Base-by-base conservation (phyloP, 30 jellyfish, hydroid and myxozoan species). In the Calvadosia cruxmelitensis region DNA sequence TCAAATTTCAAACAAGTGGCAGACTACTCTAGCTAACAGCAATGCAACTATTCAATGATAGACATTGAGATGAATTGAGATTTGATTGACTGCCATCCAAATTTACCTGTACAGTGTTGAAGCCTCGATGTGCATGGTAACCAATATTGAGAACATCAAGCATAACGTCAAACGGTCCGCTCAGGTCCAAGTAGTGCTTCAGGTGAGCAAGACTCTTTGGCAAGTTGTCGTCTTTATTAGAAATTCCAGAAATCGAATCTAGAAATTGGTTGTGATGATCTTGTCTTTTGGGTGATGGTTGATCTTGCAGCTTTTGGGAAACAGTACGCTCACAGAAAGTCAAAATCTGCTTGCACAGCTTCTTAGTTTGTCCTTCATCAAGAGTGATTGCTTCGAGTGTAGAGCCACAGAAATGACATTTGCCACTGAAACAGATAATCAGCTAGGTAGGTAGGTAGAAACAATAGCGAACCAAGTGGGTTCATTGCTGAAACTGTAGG, bases 21-120 rank as follows among this genome's bases (percentile, higher is more conserved):
- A n/a, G n/a, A n/a, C n/a, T n/a, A n/a, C n/a, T n/a, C n/a, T n/a
- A n/a, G n/a, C n/a, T n/a, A n/a, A n/a, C n/a, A n/a, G n/a, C n/a
- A n/a, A n/a, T n/a, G n/a, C n/a, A n/a, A n/a, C n/a, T n/a, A n/a
- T n/a, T n/a, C n/a, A n/a, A n/a, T n/a, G n/a, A n/a, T n/a, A n/a
- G n/a, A n/a, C n/a, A n/a, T n/a, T n/a, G n/a, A n/a, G n/a, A n/a
- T n/a, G n/a, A n/a, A n/a, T n/a, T n/a, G n/a, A n/a, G n/a, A n/a
- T n/a, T n/a, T n/a, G n/a, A n/a, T n/a, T n/a, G n/a, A n/a, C n/a
- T n/a, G n/a, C n/a, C n/a, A n/a, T n/a, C n/a, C n/a, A 42, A 42
- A 49, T 57, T 33, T 23, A 78, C 92, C 83, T 78, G 92, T 50
- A 78, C 70, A 3, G 92, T 68, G 71, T 78, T 78, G 78, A 78